These are phyloP conservation scores for Dermatophagoides farinae DNA, from an alignment of 1,140 invertebrate species.

Conservation along the genomic window DNA sequence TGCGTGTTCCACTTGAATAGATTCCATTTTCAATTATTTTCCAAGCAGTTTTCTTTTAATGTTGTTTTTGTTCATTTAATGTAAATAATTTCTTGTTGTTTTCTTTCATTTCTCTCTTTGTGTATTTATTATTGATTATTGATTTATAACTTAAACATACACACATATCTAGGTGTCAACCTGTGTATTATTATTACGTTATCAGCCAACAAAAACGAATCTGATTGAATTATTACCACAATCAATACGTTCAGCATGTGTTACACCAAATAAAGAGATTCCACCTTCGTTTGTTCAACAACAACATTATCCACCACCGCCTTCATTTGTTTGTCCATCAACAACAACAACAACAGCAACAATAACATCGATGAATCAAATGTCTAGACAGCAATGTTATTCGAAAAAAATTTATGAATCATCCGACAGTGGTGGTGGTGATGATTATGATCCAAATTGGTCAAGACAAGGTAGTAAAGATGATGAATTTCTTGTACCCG, in stretches of 20 bases:
- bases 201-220: conserved; percentile 66
- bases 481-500: conserved; percentile 15
- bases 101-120: neutral
- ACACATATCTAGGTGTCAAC: conserved; percentile 18
- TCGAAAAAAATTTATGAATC: conserved; percentile 17
- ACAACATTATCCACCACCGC: neutral
- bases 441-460: conserved; percentile 16
- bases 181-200: conserved; percentile 32
- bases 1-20: no score
- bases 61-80: no score
- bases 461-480: conserved; percentile 14
- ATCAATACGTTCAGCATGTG: conserved; percentile 24
- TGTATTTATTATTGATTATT: neutral
- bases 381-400: conserved; percentile 8
- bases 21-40: no score
- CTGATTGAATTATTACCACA: conserved; percentile 64
- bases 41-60: no score
- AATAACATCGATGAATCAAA: neutral
- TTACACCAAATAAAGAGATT: conserved; percentile 18
- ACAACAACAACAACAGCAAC: neutral
- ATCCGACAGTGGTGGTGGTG: conserved; percentile 16
- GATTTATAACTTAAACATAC: no score
- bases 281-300: neutral
- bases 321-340: neutral
- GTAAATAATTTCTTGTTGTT: no score